A percentile compares a stretch with the other conserved stretches of the same genome.
Evolutionary conservation across 2,797 vertebrate species (phyloP).

Genomic region (Sebastes vulpes): DNA sequence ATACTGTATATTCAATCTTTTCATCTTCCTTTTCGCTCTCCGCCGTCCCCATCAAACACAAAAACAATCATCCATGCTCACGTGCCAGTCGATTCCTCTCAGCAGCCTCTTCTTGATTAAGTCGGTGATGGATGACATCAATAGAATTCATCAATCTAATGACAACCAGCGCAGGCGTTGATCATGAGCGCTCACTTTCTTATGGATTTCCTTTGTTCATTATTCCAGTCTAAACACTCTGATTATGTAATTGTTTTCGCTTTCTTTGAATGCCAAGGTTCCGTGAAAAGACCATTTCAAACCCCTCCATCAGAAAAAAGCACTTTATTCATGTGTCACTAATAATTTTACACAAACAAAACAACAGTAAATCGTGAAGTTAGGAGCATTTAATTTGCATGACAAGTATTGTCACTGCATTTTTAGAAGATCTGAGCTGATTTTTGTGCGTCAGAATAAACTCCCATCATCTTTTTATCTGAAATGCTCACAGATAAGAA

Average conservation of each 20-base stretch:
- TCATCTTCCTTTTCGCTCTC: background rate
- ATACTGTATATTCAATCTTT: background rate
- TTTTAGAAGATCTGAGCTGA: background rate
- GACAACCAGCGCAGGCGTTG: slow-evolving; percentile 31
- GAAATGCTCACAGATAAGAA: background rate
- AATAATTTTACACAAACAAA: background rate
- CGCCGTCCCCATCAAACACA: background rate
- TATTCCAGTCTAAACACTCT: slow-evolving; percentile 7
- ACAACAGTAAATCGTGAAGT: background rate
- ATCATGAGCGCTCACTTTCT: slow-evolving; percentile 38
- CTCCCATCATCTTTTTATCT: background rate
- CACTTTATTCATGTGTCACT: background rate
- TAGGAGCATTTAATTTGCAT: background rate
- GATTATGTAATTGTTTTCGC: slow-evolving; percentile 34
- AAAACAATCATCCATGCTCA: slow-evolving; percentile 10
- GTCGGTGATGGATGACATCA: slow-evolving; percentile 56
- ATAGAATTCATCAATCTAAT: slow-evolving; percentile 55
- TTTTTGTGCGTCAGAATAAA: background rate
- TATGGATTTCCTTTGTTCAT: slow-evolving; percentile 50
- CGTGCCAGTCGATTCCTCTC: background rate
- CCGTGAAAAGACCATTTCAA: background rate
- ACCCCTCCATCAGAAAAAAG: background rate
- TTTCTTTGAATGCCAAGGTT: background rate
- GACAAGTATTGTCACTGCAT: background rate
- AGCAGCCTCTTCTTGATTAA: slow-evolving; percentile 31